Evolutionary conservation across 2,888 invertebrate species (phyloP).

Genomic region (Aelia acuminata): DNA sequence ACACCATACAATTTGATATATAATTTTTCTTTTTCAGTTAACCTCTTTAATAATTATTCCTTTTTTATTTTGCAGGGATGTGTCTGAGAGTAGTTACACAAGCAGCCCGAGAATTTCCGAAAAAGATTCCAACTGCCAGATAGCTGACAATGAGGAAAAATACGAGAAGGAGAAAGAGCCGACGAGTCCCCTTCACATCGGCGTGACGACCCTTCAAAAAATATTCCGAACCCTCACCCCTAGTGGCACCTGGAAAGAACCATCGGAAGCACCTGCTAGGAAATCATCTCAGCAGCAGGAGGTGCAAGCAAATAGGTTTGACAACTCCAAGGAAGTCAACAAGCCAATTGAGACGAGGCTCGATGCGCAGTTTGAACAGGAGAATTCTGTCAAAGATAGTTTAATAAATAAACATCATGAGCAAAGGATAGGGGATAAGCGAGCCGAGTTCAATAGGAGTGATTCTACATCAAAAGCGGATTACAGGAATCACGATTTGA

Average conservation of each 20-base stretch:
- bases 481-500: neutral
- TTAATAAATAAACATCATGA: conserved; percentile 25
- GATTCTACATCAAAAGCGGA: neutral
- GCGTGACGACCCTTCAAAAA: conserved; percentile 66
- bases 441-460: neutral
- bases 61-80: conserved; percentile 62
- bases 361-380: conserved; percentile 41
- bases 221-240: conserved; percentile 66
- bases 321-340: neutral
- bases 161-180: conserved; percentile 54
- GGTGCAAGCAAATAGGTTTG: conserved; percentile 32
- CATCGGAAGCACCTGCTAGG: neutral
- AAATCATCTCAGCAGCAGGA: conserved; percentile 42
- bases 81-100: conserved; percentile 66
- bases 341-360: conserved; percentile 7
- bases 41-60: too few species aligned
- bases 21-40: too few species aligned
- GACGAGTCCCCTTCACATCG: conserved; percentile 65
- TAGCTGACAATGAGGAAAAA: conserved; percentile 38
- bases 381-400: neutral
- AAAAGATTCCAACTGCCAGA: conserved; percentile 44
- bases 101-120: conserved; percentile 65
- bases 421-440: neutral
- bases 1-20: too few species aligned
- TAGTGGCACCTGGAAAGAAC: conserved; percentile 63